Base-by-base conservation (phyloP, 1,140 invertebrate genomes). In the Nautilus pompilius region DNA sequence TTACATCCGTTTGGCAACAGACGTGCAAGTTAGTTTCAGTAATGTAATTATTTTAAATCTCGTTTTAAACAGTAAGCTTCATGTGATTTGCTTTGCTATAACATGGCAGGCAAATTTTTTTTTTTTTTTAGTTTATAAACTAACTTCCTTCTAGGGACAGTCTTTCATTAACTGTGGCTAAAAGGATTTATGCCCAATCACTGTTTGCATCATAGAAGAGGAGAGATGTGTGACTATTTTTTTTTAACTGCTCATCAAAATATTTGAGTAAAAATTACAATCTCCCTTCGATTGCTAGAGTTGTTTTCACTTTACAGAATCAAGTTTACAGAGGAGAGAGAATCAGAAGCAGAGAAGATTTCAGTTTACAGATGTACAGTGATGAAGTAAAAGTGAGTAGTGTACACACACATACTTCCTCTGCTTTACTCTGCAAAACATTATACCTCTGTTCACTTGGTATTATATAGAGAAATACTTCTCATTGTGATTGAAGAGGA, bases 311-410 rank as follows among this genome's bases (percentile, higher is more conserved):
- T 22, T 67, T 66, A n/a, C 63, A 78, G 75, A 67, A 57, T 20
- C 69, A 66, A 20, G 30, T 68, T 6, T 83, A 68, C 61, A 62
- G 65, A 55, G 83, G 82, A 17, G 76, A 76, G 41, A 72, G 78
- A 54, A 67, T 62, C 22, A 58, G 81, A 29, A 81, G 73, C 51
- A 81, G 82, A 66, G 78, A 82, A 34, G 82, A 83, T 53, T 83
- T 82, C 65, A 82, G 78, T 60, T 54, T 84, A 15, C 73, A 77
- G 54, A 84, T 84, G 82, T 84, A 83, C 62, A 67, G 65, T 34
- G 82, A 83, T 65, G 84, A 85, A 72, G 80, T 84, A 1, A 67
- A 78, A 73, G 78, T 80, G 56, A 68, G 67, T 60, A 33, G 5
- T n/a, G n/a, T n/a, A n/a, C n/a, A n/a, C n/a, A n/a, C n/a, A n/a